phyloP scores from a whole-genome alignment of 2,797 vertebrate genomes.

The Chrosomus eos region DNA sequence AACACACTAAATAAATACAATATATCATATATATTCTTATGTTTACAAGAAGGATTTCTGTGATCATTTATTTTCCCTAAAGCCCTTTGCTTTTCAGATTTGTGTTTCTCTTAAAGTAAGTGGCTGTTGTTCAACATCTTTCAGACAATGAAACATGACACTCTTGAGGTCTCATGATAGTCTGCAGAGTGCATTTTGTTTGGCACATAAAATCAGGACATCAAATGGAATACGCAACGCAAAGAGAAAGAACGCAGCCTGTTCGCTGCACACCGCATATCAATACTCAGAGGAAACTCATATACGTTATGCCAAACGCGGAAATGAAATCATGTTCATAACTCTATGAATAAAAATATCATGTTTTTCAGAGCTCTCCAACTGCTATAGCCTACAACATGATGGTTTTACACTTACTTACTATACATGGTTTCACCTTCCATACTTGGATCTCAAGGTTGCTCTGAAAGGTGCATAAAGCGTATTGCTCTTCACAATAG shows the following conservation, averaged over 20 bases:
- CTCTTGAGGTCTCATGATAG: conserved; percentile 34
- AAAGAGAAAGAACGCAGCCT: conserved; percentile 18
- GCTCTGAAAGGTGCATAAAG: conserved; percentile 66
- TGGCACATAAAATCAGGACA: conserved; percentile 40
- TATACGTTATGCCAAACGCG: conserved; percentile 7
- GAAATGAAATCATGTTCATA: background rate
- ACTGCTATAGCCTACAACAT: conserved; percentile 53
- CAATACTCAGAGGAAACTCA: background rate
- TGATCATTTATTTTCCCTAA: conserved; percentile 28
- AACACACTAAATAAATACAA: background rate
- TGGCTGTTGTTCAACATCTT: conserved; percentile 40
- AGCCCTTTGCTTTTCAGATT: conserved; percentile 36
- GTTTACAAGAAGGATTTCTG: conserved; percentile 24
- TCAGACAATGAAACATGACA: conserved; percentile 45
- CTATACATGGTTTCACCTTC: conserved; percentile 62
- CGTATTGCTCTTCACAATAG: background rate
- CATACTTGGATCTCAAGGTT: conserved; percentile 64
- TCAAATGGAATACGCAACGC: conserved; percentile 37
- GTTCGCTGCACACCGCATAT: conserved; percentile 22
- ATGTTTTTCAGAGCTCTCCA: conserved; percentile 60
- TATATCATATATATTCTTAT: background rate
- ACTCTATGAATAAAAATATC: background rate
- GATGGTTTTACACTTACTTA: conserved; percentile 28
- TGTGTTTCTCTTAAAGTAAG: conserved; percentile 44
- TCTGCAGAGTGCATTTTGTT: conserved; percentile 38